Conservation (phyloP, 2,113 vertebrate genomes). For the Mus spicilegus region DNA sequence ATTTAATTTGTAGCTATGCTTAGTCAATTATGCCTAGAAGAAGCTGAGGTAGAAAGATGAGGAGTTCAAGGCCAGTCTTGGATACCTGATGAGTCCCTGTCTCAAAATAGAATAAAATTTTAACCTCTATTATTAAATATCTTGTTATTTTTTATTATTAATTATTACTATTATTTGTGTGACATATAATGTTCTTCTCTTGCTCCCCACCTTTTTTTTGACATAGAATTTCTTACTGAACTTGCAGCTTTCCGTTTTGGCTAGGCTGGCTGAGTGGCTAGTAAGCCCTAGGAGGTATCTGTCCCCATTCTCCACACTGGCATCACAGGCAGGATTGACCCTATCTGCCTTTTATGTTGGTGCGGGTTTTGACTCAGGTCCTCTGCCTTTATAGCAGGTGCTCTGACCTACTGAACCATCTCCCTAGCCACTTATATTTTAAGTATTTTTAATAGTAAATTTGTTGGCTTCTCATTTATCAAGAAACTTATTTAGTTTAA, state of each 20-base stretch:
- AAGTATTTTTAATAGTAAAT: constrained; percentile 28
- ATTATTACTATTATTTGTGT: not conserved
- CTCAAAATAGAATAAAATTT: not conserved
- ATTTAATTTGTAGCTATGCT: too few species aligned
- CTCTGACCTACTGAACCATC: not conserved
- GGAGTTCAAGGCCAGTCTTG: not conserved
- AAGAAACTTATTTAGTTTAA: not conserved
- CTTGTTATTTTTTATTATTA: not conserved
- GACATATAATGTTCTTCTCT: not conserved
- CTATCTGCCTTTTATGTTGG: not conserved
- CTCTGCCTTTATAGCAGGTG: not conserved
- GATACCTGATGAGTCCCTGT: not conserved
- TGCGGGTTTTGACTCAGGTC: not conserved
- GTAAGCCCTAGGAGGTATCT: not conserved
- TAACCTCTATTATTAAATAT: not conserved
- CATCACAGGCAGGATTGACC: too few species aligned
- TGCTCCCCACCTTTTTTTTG: not conserved
- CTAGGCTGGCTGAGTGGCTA: not conserved
- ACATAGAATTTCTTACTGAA: not conserved
- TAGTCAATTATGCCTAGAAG: too few species aligned
- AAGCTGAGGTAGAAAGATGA: not conserved
- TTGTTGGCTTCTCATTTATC: not conserved
- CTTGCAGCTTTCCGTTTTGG: not conserved
- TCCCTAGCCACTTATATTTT: not conserved
- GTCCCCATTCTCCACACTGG: not conserved